Evolutionary conservation across 2,797 vertebrate genomes (phyloP).

Genomic region (Pseudochirops corinnae): DNA sequence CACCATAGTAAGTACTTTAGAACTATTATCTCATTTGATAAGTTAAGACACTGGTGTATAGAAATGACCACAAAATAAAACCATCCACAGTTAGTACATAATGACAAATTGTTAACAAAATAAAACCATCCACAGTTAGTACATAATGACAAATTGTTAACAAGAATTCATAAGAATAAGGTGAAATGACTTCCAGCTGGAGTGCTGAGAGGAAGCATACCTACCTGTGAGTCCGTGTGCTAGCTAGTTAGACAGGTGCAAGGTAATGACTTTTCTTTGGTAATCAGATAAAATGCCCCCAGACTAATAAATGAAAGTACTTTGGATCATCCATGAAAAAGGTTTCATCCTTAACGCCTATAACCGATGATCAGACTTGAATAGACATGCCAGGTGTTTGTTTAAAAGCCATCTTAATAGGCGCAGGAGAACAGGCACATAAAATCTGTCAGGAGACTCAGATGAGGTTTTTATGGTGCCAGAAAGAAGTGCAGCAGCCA

Average conservation of each 20-base stretch:
- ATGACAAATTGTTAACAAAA: background rate
- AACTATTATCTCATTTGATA: background rate
- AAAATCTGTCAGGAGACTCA: no score
- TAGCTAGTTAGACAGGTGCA: background rate
- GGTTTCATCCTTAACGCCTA: constrained; percentile 6
- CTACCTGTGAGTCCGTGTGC: background rate
- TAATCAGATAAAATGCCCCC: background rate
- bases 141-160: background rate
- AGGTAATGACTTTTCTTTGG: constrained; percentile 8
- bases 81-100: background rate
- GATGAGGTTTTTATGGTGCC: background rate
- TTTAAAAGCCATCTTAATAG: background rate
- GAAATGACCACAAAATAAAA: background rate
- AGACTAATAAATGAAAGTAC: background rate
- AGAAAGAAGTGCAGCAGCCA: background rate
- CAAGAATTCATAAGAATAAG: background rate
- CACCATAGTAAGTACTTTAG: background rate
- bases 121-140: background rate
- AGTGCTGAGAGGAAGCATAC: background rate
- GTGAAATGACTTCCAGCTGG: background rate
- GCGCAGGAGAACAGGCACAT: no score
- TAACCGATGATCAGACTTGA: background rate
- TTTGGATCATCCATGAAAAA: background rate
- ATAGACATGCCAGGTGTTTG: background rate
- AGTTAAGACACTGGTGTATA: background rate